These are phyloP conservation scores for Otis tarda DNA, from an alignment of 2,113 vertebrate species.

Conservation along the genomic window DNA sequence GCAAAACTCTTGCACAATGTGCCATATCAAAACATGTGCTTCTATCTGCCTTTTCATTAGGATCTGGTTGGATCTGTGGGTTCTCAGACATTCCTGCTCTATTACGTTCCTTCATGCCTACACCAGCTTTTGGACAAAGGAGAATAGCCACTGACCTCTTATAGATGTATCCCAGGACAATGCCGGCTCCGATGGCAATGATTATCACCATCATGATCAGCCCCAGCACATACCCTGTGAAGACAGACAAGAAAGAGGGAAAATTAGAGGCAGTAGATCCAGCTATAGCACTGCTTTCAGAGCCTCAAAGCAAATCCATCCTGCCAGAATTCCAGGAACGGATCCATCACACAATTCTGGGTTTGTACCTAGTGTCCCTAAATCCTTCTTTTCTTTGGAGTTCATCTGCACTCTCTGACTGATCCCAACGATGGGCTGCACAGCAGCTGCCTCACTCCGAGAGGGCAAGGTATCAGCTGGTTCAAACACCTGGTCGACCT, in stretches of 20 bases:
- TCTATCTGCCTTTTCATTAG: neutral
- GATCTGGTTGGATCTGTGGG: neutral
- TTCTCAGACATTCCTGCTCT: neutral
- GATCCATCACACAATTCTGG: neutral
- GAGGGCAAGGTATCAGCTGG: constrained; percentile 62
- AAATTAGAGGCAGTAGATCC: neutral
- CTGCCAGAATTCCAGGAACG: neutral
- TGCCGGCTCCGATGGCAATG: constrained; percentile 85
- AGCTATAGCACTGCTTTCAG: neutral
- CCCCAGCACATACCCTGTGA: constrained; percentile 86
- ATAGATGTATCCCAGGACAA: constrained; percentile 91
- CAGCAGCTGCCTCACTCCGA: constrained; percentile 73
- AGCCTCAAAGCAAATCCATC: neutral
- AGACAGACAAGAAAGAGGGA: neutral
- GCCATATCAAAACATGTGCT: neutral
- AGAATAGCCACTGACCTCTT: constrained; percentile 83
- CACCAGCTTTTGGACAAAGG: neutral
- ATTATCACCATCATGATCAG: constrained; percentile 91
- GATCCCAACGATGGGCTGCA: constrained; percentile 87
- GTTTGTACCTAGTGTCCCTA: constrained; percentile 84
- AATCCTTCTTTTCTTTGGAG: constrained; percentile 90
- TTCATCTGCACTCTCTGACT: constrained; percentile 85
- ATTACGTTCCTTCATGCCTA: neutral
- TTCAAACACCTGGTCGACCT: constrained; percentile 58
- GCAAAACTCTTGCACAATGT: neutral